Evolutionary conservation across 1,140 invertebrate genomes (phyloP), one percentile per base, ranked within the genome.

Genomic region (Zaprionus ghesquierei): DNA sequence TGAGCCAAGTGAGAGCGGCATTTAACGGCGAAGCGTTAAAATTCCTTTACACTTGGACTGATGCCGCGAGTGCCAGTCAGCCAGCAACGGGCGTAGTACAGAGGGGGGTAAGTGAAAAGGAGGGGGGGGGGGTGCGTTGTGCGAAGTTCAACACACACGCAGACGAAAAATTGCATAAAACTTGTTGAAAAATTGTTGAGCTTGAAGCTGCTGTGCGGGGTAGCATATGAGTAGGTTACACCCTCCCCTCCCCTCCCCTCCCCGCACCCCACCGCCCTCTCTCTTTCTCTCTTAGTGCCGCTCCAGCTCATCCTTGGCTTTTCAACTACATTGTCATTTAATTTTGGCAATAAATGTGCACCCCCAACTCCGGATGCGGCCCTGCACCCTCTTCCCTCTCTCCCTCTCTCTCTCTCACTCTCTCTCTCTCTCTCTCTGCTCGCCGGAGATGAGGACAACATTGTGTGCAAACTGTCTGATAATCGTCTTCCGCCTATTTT

Each of bases 381-480:
- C 10, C 25, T 5, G 6, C 49, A 22, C 62, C 3, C 5, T 12
- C n/a, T n/a, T n/a, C n/a, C n/a, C n/a, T 23, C 60, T 13, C 1
- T 29, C 15, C 22, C 5, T 31, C 4, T 22, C 49, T 15, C 23
- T 15, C 12, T n/a, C 10, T 25, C 41, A 0, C 23, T 12, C 10
- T 25, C 41, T 2, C 23, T 12, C 10, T 12, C 49, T n/a, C 4
- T n/a, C 0, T 33, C 31, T 15, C 35, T 38, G 35, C 35, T 41
- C 15, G 35, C 35, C 35, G 35, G 35, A 41, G 33, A 15, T 38
- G 35, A 22, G 59, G 61, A 81, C 77, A 77, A 89, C 84, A 89
- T 89, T 89, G 84, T 89, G 84, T 89, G 84, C 84, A 89, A 89
- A 89, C 86, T 89, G 84, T 84, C 84, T 89, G 84, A 89, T 89